These are phyloP conservation scores for Macrophya annulata DNA, from an alignment of 2,888 invertebrate species.

Conservation along the genomic window DNA sequence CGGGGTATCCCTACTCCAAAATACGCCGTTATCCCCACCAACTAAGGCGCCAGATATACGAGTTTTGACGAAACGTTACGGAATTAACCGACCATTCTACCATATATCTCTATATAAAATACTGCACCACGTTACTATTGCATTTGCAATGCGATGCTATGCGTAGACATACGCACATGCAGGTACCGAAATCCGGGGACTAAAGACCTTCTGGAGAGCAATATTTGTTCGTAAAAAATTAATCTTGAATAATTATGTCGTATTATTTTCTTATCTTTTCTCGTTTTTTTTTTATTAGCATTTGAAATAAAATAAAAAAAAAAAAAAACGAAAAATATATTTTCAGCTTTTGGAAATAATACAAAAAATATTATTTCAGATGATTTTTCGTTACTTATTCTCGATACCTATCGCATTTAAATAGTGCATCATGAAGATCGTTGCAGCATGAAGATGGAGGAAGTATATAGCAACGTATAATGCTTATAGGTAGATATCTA, in stretches of 20 bases:
- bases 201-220: too few relatives aligned
- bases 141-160: not conserved
- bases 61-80: conserved; percentile 8
- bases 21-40: not conserved
- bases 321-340: too few relatives aligned
- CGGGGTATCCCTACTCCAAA: not conserved
- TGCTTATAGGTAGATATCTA: not conserved
- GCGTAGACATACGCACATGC: not conserved
- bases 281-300: too few relatives aligned
- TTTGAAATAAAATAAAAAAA: too few relatives aligned
- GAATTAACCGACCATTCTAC: conserved; percentile 6
- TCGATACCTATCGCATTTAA: not conserved
- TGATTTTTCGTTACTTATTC: too few relatives aligned
- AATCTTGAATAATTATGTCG: too few relatives aligned
- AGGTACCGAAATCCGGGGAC: too few relatives aligned
- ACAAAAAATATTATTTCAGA: not conserved
- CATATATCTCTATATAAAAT: not conserved
- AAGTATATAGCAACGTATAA: not conserved
- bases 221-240: too few relatives aligned
- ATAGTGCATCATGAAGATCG: not conserved
- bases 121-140: not conserved
- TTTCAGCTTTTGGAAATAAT: not conserved
- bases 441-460: not conserved
- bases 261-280: too few relatives aligned
- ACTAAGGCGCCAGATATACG: conserved; percentile 24